Base-by-base conservation (phyloP, 2,888 invertebrate genomes). In the Temnothorax ravouxi region DNA sequence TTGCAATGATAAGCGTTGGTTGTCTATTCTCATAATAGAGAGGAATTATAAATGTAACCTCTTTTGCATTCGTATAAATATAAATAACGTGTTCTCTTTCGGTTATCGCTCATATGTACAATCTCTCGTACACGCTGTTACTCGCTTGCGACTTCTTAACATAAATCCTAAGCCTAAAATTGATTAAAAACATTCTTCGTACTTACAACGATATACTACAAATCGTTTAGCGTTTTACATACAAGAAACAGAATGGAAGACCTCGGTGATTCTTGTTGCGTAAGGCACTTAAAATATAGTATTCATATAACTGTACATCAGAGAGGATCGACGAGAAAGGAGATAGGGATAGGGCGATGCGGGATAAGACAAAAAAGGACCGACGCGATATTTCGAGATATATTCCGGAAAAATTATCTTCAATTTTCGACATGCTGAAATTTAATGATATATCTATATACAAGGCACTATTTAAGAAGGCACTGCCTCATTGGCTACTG, bases 261-360 rank as follows among this genome's bases (percentile, higher is more conserved):
- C 95, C 89, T 93, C 91, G 92, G 94, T 95, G 95, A 95, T 95
- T 94, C 94, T 94, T 95, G 95, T 94, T 95, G 95, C 92, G 91
- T 94, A 95, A 95, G 95, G 95, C 95, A 95, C 95, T 95, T 95
- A 94, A 93, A 92, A 88, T 92, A 90, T 84, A 86, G 77, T 84
- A 87, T 86, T 69, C 72, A 50, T 84, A 69, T 91, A 85, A 88
- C 75, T 82, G 71, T 90, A 91, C 91, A n/a, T n/a, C n/a, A 91
- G 74, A 56, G 9, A 18, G 47, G 38, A 38, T 25, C 41, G 44
- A 21, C 11, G 52, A 67, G 34, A 21, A 59, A 21, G 29, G 21
- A 56, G 29, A 64, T 29, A 29, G 25, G 56, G 25, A 59, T 21
- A 54, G 59, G 29, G 34, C 15, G 18, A 64, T 29, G 66, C 21